phyloP scores from a whole-genome alignment of 2,888 invertebrate species.

The Clanis bilineata region DNA sequence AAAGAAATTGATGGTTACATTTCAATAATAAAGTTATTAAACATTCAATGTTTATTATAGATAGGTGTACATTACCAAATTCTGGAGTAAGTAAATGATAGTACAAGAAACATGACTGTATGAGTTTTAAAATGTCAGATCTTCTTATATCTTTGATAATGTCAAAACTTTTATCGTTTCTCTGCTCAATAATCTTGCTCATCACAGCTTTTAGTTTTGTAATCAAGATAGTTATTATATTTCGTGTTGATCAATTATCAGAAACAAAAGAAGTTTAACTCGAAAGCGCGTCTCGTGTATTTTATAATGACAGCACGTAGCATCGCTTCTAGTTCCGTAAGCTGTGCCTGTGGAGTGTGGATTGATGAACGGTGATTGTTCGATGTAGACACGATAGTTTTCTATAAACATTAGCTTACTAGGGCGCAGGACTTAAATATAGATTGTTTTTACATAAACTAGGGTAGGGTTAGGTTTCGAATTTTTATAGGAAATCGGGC shows the following conservation, averaged over 20 bases:
- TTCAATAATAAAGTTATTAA: too few relatives aligned
- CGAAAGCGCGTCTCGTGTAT: not conserved
- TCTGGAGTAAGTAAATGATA: too few relatives aligned
- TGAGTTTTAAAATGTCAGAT: too few relatives aligned
- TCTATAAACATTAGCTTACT: constrained; percentile 73
- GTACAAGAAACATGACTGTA: too few relatives aligned
- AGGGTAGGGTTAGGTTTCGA: constrained; percentile 50
- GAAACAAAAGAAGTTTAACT: constrained; percentile 5
- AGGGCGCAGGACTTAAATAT: constrained; percentile 58
- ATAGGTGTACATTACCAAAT: too few relatives aligned
- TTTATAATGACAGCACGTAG: constrained; percentile 7
- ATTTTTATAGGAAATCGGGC: constrained; percentile 76
- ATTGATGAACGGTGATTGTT: not conserved
- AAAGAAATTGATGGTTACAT: too few relatives aligned
- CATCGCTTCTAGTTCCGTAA: constrained; percentile 4
- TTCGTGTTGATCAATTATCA: not conserved
- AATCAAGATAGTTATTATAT: not conserved
- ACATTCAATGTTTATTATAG: not conserved
- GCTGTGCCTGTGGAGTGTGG: not conserved
- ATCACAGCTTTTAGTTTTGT: not conserved
- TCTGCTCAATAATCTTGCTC: not conserved
- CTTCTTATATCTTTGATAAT: too few relatives aligned
- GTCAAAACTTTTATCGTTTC: too few relatives aligned
- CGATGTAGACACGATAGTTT: constrained; percentile 45
- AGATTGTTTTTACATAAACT: constrained; percentile 67